These are phyloP conservation scores for Serranus cabrilla DNA, from an alignment of 2,797 vertebrate genomes.

Conservation along the genomic window DNA sequence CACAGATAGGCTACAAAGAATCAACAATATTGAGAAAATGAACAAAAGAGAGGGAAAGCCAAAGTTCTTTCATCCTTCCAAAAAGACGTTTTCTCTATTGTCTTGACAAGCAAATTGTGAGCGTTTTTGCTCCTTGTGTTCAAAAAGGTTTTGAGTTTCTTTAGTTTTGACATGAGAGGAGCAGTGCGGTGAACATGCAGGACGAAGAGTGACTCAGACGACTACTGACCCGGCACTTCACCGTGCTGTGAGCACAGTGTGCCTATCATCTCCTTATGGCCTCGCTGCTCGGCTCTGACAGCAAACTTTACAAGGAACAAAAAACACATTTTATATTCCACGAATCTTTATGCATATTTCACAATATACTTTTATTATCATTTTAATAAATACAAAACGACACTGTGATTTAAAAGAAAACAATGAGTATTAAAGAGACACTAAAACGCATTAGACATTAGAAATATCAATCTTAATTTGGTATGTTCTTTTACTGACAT, in stretches of 20 bases:
- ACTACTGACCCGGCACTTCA: conserved; percentile 60
- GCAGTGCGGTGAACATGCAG: conserved; percentile 84
- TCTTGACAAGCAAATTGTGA: conserved; percentile 72
- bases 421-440: conserved; percentile 89
- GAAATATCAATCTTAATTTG: conserved; percentile 89
- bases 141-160: conserved; percentile 62
- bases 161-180: conserved; percentile 76
- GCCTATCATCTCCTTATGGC: conserved; percentile 72
- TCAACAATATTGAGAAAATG: conserved; percentile 83
- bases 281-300: conserved; percentile 75
- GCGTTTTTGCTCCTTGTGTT: conserved; percentile 67
- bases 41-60: conserved; percentile 79
- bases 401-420: conserved; percentile 88
- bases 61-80: conserved; percentile 78
- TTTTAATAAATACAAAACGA: conserved; percentile 93
- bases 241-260: conserved; percentile 54
- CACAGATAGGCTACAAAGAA: conserved; percentile 87
- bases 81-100: conserved; percentile 72
- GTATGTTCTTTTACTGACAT: conserved; percentile 89
- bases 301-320: conserved; percentile 76
- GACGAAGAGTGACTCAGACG: conserved; percentile 77
- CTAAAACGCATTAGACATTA: conserved; percentile 86
- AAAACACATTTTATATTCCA: conserved; percentile 85
- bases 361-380: conserved; percentile 92
- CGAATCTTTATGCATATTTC: conserved; percentile 89